Evolutionary conservation across 1,140 invertebrate species (phyloP).

Genomic region (Goniozus legneri): DNA sequence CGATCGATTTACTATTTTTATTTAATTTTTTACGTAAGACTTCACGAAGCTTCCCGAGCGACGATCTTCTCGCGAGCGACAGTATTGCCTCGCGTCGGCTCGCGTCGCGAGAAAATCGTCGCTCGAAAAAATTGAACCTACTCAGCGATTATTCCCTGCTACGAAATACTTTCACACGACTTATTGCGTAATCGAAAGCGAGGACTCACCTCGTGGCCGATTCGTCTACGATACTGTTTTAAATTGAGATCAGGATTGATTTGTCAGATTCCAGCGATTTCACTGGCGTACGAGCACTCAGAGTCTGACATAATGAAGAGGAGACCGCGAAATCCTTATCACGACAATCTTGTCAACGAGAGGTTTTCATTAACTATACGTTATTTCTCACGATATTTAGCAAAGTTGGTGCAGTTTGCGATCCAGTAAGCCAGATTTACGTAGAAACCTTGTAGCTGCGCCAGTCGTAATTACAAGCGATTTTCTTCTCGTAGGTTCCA

Average conservation of each 20-base stretch:
- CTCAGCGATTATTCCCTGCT: too few relatives aligned
- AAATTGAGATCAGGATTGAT: slow-evolving; percentile 3
- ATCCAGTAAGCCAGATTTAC: too few relatives aligned
- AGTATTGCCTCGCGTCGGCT: too few relatives aligned
- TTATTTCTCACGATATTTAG: too few relatives aligned
- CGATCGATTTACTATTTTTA: slow-evolving; percentile 5
- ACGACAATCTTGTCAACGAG: slow-evolving; percentile 98
- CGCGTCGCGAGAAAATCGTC: too few relatives aligned
- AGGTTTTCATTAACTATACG: slow-evolving; percentile 74
- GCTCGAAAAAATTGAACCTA: too few relatives aligned
- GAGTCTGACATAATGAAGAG: slow-evolving; percentile 99
- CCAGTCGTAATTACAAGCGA: too few relatives aligned
- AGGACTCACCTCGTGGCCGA: not conserved
- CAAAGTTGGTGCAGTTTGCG: too few relatives aligned
- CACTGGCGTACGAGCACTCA: slow-evolving; percentile 95
- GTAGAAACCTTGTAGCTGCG: too few relatives aligned
- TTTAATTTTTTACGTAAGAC: not conserved
- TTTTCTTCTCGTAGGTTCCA: too few relatives aligned
- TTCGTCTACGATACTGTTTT: not conserved
- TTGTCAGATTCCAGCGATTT: slow-evolving; percentile 91
- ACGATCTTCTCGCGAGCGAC: too few relatives aligned
- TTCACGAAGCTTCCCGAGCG: not conserved
- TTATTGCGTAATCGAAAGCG: not conserved
- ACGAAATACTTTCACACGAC: not conserved
- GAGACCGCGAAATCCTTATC: slow-evolving; percentile 88